These are phyloP conservation scores for Drosophila prosaltans DNA, from an alignment of 1,140 invertebrate species.

Conservation along the genomic window DNA sequence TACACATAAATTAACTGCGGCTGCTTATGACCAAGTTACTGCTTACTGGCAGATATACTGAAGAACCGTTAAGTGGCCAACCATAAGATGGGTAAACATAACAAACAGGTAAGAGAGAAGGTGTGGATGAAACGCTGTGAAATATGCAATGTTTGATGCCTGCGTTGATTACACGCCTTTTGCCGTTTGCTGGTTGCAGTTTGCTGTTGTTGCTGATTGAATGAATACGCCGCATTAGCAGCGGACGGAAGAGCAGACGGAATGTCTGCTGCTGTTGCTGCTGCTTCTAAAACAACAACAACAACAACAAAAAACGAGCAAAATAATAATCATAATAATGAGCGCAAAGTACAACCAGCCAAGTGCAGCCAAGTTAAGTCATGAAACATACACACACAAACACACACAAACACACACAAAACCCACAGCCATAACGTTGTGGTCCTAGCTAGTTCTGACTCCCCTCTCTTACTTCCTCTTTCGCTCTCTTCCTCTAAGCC, in stretches of 20 bases:
- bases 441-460: not conserved
- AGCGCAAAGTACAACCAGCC: slow-evolving; percentile 53
- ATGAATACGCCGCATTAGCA: slow-evolving; percentile 65
- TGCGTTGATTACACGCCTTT: slow-evolving; percentile 62
- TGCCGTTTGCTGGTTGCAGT: slow-evolving; percentile 13
- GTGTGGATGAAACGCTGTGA: slow-evolving; percentile 33
- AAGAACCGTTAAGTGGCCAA: slow-evolving; percentile 72
- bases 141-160: slow-evolving; percentile 66
- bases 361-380: slow-evolving; percentile 74
- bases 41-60: slow-evolving; percentile 45
- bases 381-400: slow-evolving; percentile 32
- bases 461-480: not conserved
- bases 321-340: slow-evolving; percentile 68
- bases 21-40: slow-evolving; percentile 49
- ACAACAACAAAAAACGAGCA: slow-evolving; percentile 25
- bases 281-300: slow-evolving; percentile 24
- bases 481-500: not conserved
- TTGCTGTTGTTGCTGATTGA: slow-evolving; percentile 52
- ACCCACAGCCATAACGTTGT: slow-evolving; percentile 61
- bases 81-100: slow-evolving; percentile 53
- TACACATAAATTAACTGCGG: slow-evolving; percentile 75
- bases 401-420: slow-evolving; percentile 14
- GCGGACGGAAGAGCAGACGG: slow-evolving; percentile 34
- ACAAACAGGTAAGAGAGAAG: slow-evolving; percentile 9
- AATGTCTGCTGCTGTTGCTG: slow-evolving; percentile 19